Evolutionary conservation across 1,140 invertebrate genomes (phyloP).

Genomic region (Oreohelix idahoensis): DNA sequence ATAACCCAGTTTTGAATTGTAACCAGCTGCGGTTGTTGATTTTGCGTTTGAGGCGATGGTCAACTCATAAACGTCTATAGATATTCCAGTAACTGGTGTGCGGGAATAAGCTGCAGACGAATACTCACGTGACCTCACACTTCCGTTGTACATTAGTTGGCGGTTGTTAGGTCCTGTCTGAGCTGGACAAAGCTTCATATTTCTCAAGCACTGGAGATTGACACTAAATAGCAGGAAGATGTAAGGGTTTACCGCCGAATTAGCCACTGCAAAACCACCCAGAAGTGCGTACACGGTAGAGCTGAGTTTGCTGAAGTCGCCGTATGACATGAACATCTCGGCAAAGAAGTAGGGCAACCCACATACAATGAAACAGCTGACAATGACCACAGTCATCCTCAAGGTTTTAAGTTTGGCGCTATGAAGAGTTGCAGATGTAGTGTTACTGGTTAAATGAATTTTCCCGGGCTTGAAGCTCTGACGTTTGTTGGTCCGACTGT

Average conservation of each 20-base stretch:
- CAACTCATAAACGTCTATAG: constrained; percentile 48
- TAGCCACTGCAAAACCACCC: constrained; percentile 65
- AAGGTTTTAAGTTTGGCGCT: constrained; percentile 73
- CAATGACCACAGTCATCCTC: constrained; percentile 73
- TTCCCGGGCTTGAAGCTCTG: constrained; percentile 52
- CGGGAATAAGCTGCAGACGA: constrained; percentile 46
- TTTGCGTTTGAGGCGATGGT: constrained; percentile 24
- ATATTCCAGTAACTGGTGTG: constrained; percentile 33
- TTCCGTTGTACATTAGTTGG: constrained; percentile 53
- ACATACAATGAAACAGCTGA: constrained; percentile 67
- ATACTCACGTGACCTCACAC: constrained; percentile 51
- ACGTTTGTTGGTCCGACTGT: constrained; percentile 48
- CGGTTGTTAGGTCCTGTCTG: constrained; percentile 44
- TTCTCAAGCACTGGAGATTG: constrained; percentile 51
- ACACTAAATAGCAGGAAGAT: constrained; percentile 69
- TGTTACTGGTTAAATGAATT: constrained; percentile 65
- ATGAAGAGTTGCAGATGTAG: constrained; percentile 65
- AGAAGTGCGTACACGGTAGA: constrained; percentile 57
- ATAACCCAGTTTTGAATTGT: neutral
- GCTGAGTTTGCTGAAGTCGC: constrained; percentile 56
- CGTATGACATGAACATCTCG: constrained; percentile 71
- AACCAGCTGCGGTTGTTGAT: neutral
- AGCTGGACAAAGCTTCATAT: constrained; percentile 47
- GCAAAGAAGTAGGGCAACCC: constrained; percentile 70
- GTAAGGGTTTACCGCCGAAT: constrained; percentile 70